Base-by-base conservation (phyloP, 2,797 vertebrate species). In the Gobio occitaniae region DNA sequence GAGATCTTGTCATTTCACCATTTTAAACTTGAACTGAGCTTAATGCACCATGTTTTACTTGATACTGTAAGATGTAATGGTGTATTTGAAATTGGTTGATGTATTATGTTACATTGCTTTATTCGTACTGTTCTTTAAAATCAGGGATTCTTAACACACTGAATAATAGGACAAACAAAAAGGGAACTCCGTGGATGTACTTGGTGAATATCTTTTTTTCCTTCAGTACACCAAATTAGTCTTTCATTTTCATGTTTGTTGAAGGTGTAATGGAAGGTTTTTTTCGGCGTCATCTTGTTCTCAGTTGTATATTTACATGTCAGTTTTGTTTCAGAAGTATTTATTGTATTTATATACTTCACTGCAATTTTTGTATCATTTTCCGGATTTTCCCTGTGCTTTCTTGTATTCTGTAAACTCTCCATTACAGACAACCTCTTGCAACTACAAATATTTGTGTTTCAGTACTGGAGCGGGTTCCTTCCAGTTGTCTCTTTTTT, bases 111-210 rank as follows among this genome's bases (percentile, higher is more conserved):
- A 41, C 54, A 38, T 50, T 71, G 44, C 59, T 16, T 79, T 84
- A 47, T 56, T 74, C 36, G 32, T 78, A 84, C 82, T 86, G 85
- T 70, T 86, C 56, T 80, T 88, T 83, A 71, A 86, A 86, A 82
- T 87, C 91, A 90, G 90, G 88, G 88, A 90, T 88, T 86, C 85
- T 81, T 68, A 77, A 75, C 65, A 65, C 82, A 71, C 65, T 81
- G 54, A 66, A 83, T n/a, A 80, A 83, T 69, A 47, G 38, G 79
- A 69, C 68, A 59, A 44, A 59, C 15, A 44, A 61, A 47, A 78
- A 79, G 36, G 38, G 47, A 84, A 81, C 74, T 66, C 47, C 48
- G 81, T 78, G 61, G 71, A 54, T 47, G 59, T 72, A 56, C 54
- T 78, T 56, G 41, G 59, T 69, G 74, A 63, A 65, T 44, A 19